These are phyloP conservation scores for Hystrix cristata DNA, from an alignment of 2,113 vertebrate genomes.

Conservation along the genomic window DNA sequence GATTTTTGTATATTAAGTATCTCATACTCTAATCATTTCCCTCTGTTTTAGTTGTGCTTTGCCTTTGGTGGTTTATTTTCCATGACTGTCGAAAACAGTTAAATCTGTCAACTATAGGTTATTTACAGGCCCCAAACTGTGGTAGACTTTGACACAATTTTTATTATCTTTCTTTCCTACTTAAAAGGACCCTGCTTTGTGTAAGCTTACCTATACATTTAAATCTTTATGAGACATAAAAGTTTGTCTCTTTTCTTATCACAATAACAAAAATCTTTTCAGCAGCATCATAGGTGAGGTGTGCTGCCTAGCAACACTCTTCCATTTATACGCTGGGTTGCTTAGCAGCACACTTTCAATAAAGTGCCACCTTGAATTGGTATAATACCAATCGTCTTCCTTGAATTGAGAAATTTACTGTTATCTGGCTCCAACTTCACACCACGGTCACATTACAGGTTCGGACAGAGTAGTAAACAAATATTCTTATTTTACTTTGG, in stretches of 20 bases:
- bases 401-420: background rate
- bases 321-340: slow-evolving; percentile 58
- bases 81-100: background rate
- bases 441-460: background rate
- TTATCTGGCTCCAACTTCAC: background rate
- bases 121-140: background rate
- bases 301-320: slow-evolving; percentile 71
- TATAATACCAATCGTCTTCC: background rate
- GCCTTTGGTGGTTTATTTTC: background rate
- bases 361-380: slow-evolving; percentile 34
- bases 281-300: background rate
- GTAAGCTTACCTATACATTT: background rate
- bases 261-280: slow-evolving; percentile 16
- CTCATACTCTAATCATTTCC: background rate
- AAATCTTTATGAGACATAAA: slow-evolving; percentile 20
- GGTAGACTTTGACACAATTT: background rate
- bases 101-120: background rate
- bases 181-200: background rate
- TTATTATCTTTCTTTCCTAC: background rate
- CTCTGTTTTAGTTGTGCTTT: background rate
- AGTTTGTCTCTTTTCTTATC: background rate
- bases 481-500: background rate
- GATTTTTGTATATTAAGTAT: background rate
- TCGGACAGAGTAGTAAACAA: background rate
- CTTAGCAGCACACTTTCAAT: slow-evolving; percentile 74